These are phyloP conservation scores for Paramormyrops hopkinsi DNA, from an alignment of 2,797 vertebrate species.

Conservation along the genomic window DNA sequence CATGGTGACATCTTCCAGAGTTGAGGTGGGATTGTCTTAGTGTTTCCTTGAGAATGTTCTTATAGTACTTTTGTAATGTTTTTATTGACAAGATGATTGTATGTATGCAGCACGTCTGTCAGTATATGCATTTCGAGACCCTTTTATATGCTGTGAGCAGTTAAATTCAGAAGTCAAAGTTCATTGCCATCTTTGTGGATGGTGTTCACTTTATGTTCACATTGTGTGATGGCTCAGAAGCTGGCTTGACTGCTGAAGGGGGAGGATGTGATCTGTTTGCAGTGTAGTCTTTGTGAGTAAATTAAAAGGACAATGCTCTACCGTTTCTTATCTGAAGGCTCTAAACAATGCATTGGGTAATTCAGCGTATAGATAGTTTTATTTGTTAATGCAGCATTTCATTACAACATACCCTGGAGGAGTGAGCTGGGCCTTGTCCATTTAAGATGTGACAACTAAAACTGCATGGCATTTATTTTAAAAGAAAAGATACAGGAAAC, in stretches of 20 bases:
- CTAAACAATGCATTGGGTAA: constrained; percentile 13
- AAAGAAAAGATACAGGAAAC: not conserved
- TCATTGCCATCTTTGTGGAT: not conserved
- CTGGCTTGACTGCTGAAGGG: not conserved
- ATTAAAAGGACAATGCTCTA: constrained; percentile 3
- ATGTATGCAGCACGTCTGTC: not conserved
- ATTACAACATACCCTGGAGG: constrained; percentile 18
- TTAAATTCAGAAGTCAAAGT: not conserved
- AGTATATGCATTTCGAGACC: not conserved
- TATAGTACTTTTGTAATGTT: not conserved
- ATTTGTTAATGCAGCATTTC: constrained; percentile 18
- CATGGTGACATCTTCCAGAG: not conserved
- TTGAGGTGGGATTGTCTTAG: not conserved
- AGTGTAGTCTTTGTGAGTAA: not conserved
- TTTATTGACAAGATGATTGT: not conserved
- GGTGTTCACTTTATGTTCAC: not conserved
- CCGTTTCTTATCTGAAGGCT: constrained; percentile 2
- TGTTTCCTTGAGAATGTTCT: not conserved
- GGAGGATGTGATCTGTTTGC: not conserved
- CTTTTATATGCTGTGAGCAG: not conserved
- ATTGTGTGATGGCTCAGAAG: not conserved
- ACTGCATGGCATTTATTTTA: constrained; percentile 20
- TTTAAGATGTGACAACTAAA: constrained; percentile 16
- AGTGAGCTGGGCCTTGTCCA: not conserved
- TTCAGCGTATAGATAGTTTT: not conserved